Percentiles rank a stretch among this genome's conserved stretches.
Conservation (phyloP, 2,888 invertebrate species). For the Octodonta nipae region DNA sequence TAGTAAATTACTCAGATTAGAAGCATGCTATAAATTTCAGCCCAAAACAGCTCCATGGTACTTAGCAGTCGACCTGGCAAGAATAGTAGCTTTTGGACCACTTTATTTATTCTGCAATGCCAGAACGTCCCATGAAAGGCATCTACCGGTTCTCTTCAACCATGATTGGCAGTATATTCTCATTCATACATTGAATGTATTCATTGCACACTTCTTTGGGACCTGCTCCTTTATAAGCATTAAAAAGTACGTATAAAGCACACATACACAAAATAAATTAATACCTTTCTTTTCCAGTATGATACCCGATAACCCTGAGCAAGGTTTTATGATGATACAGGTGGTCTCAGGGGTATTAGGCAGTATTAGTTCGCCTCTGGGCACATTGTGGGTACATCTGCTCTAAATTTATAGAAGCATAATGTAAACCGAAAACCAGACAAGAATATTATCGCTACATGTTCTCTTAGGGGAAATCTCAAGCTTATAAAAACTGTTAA, state of each 20-base stretch:
- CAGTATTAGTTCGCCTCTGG: no score
- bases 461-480: no score
- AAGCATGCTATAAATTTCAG: slow-evolving; percentile 5
- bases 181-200: slow-evolving; percentile 11
- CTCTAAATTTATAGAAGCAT: no score
- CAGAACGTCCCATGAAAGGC: slow-evolving; percentile 8
- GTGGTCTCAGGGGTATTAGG: no score
- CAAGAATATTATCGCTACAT: no score
- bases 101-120: slow-evolving; percentile 14
- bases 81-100: slow-evolving; percentile 13
- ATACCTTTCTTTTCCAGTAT: no score
- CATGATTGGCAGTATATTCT: slow-evolving; percentile 15
- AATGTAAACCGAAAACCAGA: no score
- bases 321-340: no score
- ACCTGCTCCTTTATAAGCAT: slow-evolving; percentile 11
- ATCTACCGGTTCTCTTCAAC: slow-evolving; percentile 10
- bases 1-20: background rate
- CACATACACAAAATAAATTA: background rate
- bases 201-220: slow-evolving; percentile 12
- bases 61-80: slow-evolving; percentile 9
- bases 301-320: no score
- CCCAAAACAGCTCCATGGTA: slow-evolving; percentile 7
- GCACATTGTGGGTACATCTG: no score
- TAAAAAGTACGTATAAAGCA: slow-evolving; percentile 1
- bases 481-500: no score